Evolutionary conservation across 2,888 invertebrate genomes (phyloP), one percentile per base, ranked within the genome.

Genomic region (Dasysyrphus albostriatus): DNA sequence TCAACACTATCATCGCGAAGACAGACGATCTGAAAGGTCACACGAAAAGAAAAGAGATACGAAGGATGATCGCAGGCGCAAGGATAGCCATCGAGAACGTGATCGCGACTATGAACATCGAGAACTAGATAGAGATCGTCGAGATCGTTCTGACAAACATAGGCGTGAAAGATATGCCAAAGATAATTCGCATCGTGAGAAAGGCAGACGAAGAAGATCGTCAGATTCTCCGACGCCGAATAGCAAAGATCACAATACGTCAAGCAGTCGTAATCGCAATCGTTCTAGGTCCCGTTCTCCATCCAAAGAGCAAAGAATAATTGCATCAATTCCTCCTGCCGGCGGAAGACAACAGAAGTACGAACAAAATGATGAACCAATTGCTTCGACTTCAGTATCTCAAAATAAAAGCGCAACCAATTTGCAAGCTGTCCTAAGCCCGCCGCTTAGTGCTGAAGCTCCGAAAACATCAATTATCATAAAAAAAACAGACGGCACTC

Each of bases 391-490:
- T 0, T 70, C 78, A 19, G 32, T 56, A 67, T 73, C 67, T 37
- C 65, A 63, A 29, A 32, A 63, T 59, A 16, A 80, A 49, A 29
- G 88, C 59, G n/a, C 88, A 84, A 49, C 89, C 24, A 72, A 89
- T 82, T 58, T 88, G 88, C 79, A 88, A 89, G 89, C 91, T 16
- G 85, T 91, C 24, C 88, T 91, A 80, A 89, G 89, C 16, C 82
- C 91, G 51, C 91, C 91, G 16, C 88, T 91, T 12, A 89, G 87
- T 65, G 88, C 89, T 73, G 88, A 87, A 7, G 88, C 88, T 37
- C 85, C 88, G 8, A 89, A 89, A 81, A 93, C 94, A 90, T 93
- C 94, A 87, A 90, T 90, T 88, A 80, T 90, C 76, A 90, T 90
- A 88, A 59, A 80, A 80, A 61, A 89, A 79, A 90, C 93, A 70